A percentile compares a stretch with the other conserved stretches of the same genome.
These are phyloP conservation scores for Oophaga pumilio DNA, from an alignment of 2,113 vertebrate species.

Conservation along the genomic window DNA sequence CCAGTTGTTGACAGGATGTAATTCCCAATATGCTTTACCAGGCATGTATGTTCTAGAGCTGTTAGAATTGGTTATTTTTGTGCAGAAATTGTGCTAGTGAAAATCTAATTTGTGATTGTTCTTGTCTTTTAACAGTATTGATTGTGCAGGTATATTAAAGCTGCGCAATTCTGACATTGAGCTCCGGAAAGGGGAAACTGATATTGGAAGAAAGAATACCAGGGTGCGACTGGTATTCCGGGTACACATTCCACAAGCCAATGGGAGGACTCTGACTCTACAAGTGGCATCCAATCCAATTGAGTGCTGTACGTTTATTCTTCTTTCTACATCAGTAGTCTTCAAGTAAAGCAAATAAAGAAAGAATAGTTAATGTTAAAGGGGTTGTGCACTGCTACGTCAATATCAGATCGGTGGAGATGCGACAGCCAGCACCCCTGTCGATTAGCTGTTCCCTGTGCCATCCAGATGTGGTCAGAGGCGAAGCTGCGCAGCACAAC, in stretches of 20 bases:
- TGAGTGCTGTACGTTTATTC: constrained; percentile 88
- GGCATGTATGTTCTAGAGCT: neutral
- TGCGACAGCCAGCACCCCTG: too few species aligned
- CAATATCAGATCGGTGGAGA: too few species aligned
- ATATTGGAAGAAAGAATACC: constrained; percentile 94
- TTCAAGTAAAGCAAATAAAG: neutral
- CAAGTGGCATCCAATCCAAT: constrained; percentile 91
- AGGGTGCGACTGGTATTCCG: constrained; percentile 91
- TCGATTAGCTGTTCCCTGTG: too few species aligned
- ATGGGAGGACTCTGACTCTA: constrained; percentile 84
- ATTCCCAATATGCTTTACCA: neutral
- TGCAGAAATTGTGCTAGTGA: neutral
- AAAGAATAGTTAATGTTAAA: too few species aligned
- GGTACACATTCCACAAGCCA: constrained; percentile 88
- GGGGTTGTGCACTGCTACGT: too few species aligned
- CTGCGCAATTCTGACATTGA: constrained; percentile 94
- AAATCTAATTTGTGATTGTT: neutral
- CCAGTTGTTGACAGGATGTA: constrained; percentile 2
- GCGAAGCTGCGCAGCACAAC: too few species aligned
- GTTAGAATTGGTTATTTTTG: neutral
- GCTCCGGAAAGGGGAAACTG: constrained; percentile 92
- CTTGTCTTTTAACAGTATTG: constrained; percentile 76
- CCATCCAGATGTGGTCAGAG: too few species aligned
- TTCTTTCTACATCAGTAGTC: neutral
- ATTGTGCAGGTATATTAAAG: constrained; percentile 94